Evolutionary conservation across 2,797 vertebrate species (phyloP).

Genomic region (Lacerta viridis): DNA sequence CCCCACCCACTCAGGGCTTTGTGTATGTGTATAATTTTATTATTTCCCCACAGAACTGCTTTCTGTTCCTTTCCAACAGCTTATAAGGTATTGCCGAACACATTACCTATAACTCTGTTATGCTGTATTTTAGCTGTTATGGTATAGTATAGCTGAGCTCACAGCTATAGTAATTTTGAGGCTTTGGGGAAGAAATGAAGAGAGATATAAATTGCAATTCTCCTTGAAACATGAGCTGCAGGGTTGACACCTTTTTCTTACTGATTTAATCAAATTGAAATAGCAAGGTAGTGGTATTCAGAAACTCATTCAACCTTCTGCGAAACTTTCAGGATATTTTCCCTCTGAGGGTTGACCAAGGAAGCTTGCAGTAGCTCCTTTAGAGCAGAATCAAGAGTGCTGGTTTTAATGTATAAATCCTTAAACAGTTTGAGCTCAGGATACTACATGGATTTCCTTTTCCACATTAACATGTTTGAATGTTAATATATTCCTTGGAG

Average conservation of each 20-base stretch:
- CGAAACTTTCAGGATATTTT: slow-evolving; percentile 15
- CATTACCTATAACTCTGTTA: slow-evolving; percentile 36
- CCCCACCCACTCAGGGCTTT: background rate
- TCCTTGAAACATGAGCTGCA: slow-evolving; percentile 37
- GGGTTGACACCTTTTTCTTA: background rate
- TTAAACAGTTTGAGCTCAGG: background rate
- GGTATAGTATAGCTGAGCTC: slow-evolving; percentile 45
- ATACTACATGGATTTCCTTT: background rate
- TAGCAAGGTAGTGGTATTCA: background rate
- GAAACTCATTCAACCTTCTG: slow-evolving; percentile 1
- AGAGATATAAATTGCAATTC: slow-evolving; percentile 29
- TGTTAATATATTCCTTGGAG: background rate
- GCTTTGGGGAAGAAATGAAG: slow-evolving; percentile 50
- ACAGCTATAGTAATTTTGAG: background rate
- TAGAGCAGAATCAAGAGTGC: background rate
- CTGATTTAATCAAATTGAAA: slow-evolving; percentile 22
- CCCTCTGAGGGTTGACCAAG: background rate
- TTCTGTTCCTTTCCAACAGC: slow-evolving; percentile 9
- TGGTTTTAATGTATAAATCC: background rate
- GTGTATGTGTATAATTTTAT: background rate
- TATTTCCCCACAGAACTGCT: slow-evolving; percentile 17
- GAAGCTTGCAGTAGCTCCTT: background rate
- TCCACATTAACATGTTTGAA: no score
- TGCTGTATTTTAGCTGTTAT: slow-evolving; percentile 47
- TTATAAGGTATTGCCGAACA: background rate